Evolutionary conservation across 2,113 vertebrate genomes (phyloP), one percentile per base, ranked within the genome.

Genomic region (Hippocampus zosterae): DNA sequence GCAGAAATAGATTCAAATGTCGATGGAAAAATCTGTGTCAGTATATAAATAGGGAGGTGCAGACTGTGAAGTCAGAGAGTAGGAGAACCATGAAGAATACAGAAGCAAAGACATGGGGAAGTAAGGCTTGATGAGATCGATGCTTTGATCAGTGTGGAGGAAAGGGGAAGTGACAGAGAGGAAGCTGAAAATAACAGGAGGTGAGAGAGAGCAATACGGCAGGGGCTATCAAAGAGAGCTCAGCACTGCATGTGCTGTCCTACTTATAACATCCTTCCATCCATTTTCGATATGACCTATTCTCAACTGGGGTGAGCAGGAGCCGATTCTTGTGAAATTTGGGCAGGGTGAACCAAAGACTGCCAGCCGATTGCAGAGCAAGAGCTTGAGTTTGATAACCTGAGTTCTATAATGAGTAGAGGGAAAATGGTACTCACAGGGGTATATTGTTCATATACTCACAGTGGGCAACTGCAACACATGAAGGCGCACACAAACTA

Each of bases 211-310:
- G 57, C 23, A 62, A 37, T 37, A 44, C 48, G 62, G 67, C 57
- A 71, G 65, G 33, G 21, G 57, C 71, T 77, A 85, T 87, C 78
- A 84, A 87, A 87, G 79, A 65, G 65, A 71, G 65, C 74, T 63
- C 71, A 70, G 73, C 74, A 72, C 78, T 78, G 75, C 78, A 78
- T 74, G 74, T 56, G 66, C 65, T 79, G 55, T 23, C 9, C 23
- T 25, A 23, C 11, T 25, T 25, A 19, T 21, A 50, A 50, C 16
- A 50, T 50, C 48, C 48, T 21, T 44, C 42, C 42, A 12, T 44
- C 10, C 9, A 15, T 44, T 44, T 44, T 44, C 12, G 41, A 42
- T 42, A 42, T 42, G 41, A 50, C 46, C 19, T 50, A 18, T 46
- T 4, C 2, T 46, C 44, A 46, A 46, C 15, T 33, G 29, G 29